Evolutionary conservation across 2,888 invertebrate species (phyloP).

Genomic region (Norana najaformis): DNA sequence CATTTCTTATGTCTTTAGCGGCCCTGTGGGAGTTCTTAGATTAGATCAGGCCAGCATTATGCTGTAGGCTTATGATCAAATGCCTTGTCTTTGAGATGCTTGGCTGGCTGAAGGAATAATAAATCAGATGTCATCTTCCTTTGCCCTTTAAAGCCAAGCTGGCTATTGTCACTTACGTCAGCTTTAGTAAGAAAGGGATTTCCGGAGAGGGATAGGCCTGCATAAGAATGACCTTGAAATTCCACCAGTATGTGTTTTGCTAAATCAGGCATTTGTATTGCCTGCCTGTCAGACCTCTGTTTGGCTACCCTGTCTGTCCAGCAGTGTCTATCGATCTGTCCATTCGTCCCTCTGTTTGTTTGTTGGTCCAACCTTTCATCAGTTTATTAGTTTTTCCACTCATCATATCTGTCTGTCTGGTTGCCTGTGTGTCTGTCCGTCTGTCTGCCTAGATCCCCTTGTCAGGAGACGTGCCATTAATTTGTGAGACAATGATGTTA

Average conservation of each 20-base stretch:
- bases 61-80: background rate
- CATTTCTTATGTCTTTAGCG: background rate
- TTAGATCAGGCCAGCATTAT: background rate
- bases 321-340: background rate
- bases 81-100: background rate
- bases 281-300: background rate
- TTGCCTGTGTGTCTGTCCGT: background rate
- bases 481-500: too few species aligned
- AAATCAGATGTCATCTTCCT: background rate
- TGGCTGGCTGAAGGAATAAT: background rate
- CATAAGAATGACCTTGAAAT: background rate
- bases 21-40: too few species aligned
- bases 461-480: background rate
- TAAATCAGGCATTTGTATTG: background rate
- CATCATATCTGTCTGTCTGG: conserved; percentile 14
- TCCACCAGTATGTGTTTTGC: background rate
- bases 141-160: background rate
- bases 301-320: background rate
- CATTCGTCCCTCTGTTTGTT: background rate
- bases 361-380: background rate
- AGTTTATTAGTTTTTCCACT: conserved; percentile 6
- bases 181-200: background rate
- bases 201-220: background rate
- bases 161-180: background rate
- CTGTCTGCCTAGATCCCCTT: background rate